Evolutionary conservation across 1,140 invertebrate species (phyloP).

Genomic region (Latrodectus geometricus): DNA sequence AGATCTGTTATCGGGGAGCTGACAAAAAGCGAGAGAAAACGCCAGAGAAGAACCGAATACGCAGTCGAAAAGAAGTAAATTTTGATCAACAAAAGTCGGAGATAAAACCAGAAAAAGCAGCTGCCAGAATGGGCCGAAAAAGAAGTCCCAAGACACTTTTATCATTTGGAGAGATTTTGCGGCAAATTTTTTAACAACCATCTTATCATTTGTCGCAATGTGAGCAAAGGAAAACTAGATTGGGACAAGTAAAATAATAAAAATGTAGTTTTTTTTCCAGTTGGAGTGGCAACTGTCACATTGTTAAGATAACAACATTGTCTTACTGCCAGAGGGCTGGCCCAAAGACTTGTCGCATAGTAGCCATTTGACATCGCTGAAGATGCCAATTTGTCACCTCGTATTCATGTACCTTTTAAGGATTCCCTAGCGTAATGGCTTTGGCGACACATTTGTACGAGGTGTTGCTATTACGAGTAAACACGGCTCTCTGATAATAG

Average conservation of each 20-base stretch:
- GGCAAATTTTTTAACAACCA: background rate
- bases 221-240: background rate
- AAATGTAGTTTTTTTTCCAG: background rate
- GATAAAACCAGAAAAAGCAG: background rate
- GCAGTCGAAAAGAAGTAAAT: no score
- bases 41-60: background rate
- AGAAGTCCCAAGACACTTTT: background rate
- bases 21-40: background rate
- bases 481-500: background rate
- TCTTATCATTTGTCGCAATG: background rate
- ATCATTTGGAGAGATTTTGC: background rate
- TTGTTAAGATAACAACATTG: background rate
- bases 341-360: background rate
- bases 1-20: background rate
- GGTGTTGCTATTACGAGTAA: slow-evolving; percentile 9
- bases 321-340: background rate
- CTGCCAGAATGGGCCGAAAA: background rate
- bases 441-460: background rate
- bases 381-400: slow-evolving; percentile 13
- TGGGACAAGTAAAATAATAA: background rate
- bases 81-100: background rate
- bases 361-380: background rate
- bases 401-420: background rate
- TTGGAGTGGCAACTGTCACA: background rate
- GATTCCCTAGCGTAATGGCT: background rate